These are phyloP conservation scores for Streblospio benedicti DNA, from an alignment of 1,140 invertebrate genomes.

Conservation along the genomic window DNA sequence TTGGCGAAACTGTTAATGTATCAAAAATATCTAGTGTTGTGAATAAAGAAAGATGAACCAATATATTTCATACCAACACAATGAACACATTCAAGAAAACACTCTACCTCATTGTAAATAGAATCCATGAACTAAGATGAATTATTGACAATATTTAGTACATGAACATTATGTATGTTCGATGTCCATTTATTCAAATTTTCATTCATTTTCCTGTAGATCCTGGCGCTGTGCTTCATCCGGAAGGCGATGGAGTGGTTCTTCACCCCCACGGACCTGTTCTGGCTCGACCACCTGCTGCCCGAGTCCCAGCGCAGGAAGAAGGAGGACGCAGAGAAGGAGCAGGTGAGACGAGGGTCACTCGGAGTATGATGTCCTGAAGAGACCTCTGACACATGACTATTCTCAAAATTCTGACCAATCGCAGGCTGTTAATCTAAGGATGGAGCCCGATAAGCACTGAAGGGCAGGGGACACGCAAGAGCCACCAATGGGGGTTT, in stretches of 20 bases:
- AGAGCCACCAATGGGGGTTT: no score
- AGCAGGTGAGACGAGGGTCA: no score
- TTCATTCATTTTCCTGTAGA: conserved; percentile 50
- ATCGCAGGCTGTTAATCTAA: no score
- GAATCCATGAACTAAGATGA: not conserved
- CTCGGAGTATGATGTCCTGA: no score
- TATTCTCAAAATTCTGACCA: no score
- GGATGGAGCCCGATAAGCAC: no score
- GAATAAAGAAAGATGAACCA: not conserved
- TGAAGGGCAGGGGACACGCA: no score
- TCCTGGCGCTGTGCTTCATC: conserved; percentile 95
- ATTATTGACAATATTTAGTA: not conserved
- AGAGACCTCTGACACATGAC: no score
- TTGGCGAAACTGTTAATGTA: no score
- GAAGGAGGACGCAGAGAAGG: conserved; percentile 30
- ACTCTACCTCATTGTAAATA: not conserved
- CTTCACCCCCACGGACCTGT: conserved; percentile 85
- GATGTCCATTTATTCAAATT: not conserved
- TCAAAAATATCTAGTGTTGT: no score
- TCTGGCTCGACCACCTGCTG: conserved; percentile 95
- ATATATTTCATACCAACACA: not conserved
- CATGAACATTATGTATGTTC: not conserved
- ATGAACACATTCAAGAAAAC: not conserved
- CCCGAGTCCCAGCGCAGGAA: conserved; percentile 80
- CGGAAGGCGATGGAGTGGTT: conserved; percentile 88